Base-by-base conservation (phyloP, 1,140 invertebrate genomes). In the Pseudachorutes palmiensis region DNA sequence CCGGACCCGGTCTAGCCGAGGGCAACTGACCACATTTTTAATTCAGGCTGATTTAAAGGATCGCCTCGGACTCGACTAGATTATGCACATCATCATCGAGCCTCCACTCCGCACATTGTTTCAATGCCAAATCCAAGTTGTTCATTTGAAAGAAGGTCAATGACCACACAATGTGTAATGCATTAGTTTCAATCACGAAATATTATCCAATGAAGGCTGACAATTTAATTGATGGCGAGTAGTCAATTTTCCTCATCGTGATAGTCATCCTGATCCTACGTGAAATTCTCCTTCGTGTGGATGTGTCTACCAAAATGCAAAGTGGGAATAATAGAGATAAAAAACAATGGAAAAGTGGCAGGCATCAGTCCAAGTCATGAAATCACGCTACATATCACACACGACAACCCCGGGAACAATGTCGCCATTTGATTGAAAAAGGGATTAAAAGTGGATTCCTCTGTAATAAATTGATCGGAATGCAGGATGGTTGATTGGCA, bases 171-270 rank as follows among this genome's bases (percentile, higher is more conserved):
- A 9, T 24, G 12, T 45, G 19, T 45, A 45, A 55, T 55, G 51
- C 51, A 55, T 55, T 55, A 55, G 12, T 19, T 55, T 55, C 51
- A 55, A 55, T 55, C 51, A 55, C 51, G 51, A 24, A 55, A 5
- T 55, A 55, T 55, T 55, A 55, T 9, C 5, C 24, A 19, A 19
- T 24, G 12, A 5, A 14, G 12, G 3, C 51, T 55, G 51, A 26
- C 51, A 55, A 55, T 55, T 55, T 55, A 55, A 55, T 55, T 55
- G 24, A 55, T 55, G 51, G 51, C 51, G 24, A 55, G 36, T 45
- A 45, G 36, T 45, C 36, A 45, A 45, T 45, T 45, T 45, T 45
- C 36, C 36, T 19, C 9, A 19, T 9, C 9, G 19, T 9, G 9
- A 45, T n/a, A n/a, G n/a, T n/a, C n/a, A n/a, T n/a, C n/a, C n/a